Base-by-base conservation (phyloP, 2,888 invertebrate species). In the Caenorhabditis panamensis region DNA sequence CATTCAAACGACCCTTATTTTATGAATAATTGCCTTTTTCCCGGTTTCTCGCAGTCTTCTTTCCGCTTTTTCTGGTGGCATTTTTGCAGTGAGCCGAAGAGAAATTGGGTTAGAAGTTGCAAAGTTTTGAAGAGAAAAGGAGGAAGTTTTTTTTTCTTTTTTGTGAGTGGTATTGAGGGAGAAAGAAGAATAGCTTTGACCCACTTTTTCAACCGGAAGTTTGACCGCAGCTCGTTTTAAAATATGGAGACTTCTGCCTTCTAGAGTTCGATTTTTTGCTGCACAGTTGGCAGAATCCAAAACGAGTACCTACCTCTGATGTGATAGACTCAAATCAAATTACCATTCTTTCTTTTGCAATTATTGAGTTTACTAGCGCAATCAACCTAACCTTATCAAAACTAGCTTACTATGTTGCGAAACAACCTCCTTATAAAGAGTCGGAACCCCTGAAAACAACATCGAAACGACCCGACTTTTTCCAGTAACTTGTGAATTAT, bases 1-100 rank as follows among this genome's bases (percentile, higher is more conserved):
- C 63, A 72, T 72, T 73, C 73, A 58, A 73, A 73, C 20, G 41
- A 24, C 49, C 58, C 64, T 64, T 63, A 54, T 73, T 64, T 64
- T 73, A 56, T 64, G 73, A 73, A 73, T 73, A 73, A 64, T 67
- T 62, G 67, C 54, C 75, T 76, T 67, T 75, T 56, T 64, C 58
- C 36, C 28, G 41, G 20, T 51, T 66, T 64, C 28, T 72, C 44
- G 28, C 22, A 36, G 26, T n/a, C 36, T 56, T 54, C 54, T 53
- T 53, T 47, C 49, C 49, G 22, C 47, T 51, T 61, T 53, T 41
- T 13, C 41, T 2, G 41, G 9, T 31, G 31, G 4, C 31, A 41
- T 41, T 41, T 13, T 61, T 51, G 41, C 53, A 31, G 54, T 26
- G 51, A 62, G 47, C 41, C 58, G 59, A 26, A 47, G 37, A 20